Evolutionary conservation across 2,888 invertebrate species (phyloP).

Genomic region (Pollenia angustigena): DNA sequence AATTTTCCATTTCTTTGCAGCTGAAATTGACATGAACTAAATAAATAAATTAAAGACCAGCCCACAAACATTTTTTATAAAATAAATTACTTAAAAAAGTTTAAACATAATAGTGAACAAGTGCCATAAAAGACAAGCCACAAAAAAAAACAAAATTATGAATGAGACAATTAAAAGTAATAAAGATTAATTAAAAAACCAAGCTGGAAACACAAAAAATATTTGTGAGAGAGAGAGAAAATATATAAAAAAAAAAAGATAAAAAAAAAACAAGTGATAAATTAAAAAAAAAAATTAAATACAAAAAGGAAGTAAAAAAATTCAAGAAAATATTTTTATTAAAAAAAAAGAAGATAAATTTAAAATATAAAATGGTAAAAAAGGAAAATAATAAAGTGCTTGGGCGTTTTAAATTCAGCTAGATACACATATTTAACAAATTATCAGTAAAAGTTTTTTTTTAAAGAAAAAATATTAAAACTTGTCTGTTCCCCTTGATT

Average conservation of each 20-base stretch:
- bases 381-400: background rate
- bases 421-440: slow-evolving; percentile 50
- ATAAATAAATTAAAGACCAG: slow-evolving; percentile 63
- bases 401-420: slow-evolving; percentile 47
- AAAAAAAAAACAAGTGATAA: slow-evolving; percentile 50
- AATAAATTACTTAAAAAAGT: slow-evolving; percentile 30
- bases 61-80: slow-evolving; percentile 57
- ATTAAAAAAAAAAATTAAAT: slow-evolving; percentile 44
- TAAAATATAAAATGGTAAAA: slow-evolving; percentile 2
- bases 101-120: slow-evolving; percentile 40
- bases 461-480: background rate
- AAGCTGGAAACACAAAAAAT: slow-evolving; percentile 38
- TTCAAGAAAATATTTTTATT: slow-evolving; percentile 1
- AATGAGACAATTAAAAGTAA: slow-evolving; percentile 73
- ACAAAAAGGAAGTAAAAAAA: slow-evolving; percentile 44
- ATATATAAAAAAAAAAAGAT: slow-evolving; percentile 25
- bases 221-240: slow-evolving; percentile 22
- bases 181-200: slow-evolving; percentile 71
- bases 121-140: slow-evolving; percentile 58
- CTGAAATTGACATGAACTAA: slow-evolving; percentile 41
- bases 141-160: slow-evolving; percentile 61
- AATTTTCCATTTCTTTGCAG: slow-evolving; percentile 32
- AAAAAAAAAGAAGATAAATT: slow-evolving; percentile 28
- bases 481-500: background rate
- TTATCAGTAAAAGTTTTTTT: slow-evolving; percentile 41